Evolutionary conservation across 2,113 vertebrate species (phyloP).

Genomic region (Vimba vimba): DNA sequence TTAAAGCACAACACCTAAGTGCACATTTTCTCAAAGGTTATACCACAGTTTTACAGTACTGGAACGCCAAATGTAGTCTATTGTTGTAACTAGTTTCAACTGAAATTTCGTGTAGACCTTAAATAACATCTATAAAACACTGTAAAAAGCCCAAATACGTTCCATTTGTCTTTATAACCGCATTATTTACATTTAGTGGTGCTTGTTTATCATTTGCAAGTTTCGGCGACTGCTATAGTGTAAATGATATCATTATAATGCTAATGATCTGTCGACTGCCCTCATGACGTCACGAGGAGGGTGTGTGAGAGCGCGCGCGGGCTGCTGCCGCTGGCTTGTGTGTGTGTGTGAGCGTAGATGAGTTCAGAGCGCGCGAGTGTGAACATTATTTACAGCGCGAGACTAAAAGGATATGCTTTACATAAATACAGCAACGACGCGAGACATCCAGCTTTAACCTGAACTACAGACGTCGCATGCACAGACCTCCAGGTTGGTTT

Average conservation of each 20-base stretch:
- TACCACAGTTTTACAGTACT: too few relatives aligned
- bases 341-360: background rate
- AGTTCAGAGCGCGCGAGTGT: background rate
- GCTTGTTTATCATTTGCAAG: background rate
- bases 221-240: background rate
- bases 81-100: background rate
- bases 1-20: too few relatives aligned
- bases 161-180: background rate
- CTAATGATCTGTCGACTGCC: background rate
- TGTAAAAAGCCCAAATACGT: background rate
- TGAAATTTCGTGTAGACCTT: background rate
- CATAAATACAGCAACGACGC: background rate
- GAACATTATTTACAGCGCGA: background rate
- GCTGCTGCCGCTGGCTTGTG: background rate
- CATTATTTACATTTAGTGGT: background rate
- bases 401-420: background rate
- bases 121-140: background rate
- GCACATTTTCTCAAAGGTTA: too few relatives aligned
- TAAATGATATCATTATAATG: slow-evolving; percentile 7
- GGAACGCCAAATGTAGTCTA: background rate
- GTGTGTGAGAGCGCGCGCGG: background rate
- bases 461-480: background rate
- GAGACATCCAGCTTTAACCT: background rate
- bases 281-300: slow-evolving; percentile 14
- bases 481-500: slow-evolving; percentile 23